These are phyloP conservation scores for Merodon equestris DNA, from an alignment of 2,888 invertebrate species.

Conservation along the genomic window DNA sequence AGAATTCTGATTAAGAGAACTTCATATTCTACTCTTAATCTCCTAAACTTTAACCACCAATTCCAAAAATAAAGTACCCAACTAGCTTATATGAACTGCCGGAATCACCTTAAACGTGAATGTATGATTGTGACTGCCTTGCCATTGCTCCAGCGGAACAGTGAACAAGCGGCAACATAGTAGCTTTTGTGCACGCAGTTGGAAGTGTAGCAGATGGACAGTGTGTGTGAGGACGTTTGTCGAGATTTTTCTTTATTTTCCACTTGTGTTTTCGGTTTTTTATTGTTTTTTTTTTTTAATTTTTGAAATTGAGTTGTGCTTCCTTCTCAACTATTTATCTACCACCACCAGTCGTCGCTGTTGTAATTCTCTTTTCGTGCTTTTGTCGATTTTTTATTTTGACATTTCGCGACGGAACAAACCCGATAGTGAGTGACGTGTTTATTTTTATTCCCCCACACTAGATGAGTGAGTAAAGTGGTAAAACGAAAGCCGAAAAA, in stretches of 20 bases:
- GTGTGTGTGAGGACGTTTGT: constrained; percentile 3
- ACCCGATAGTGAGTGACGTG: constrained; percentile 18
- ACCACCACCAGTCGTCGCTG: not conserved
- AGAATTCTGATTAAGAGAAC: too few species aligned
- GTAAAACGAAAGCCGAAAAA: not conserved
- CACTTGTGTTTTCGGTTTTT: not conserved
- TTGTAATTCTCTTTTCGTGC: too few species aligned
- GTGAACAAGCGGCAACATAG: not conserved
- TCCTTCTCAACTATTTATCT: too few species aligned
- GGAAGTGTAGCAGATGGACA: constrained; percentile 13
- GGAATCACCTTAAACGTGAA: too few species aligned
- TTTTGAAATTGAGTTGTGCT: too few species aligned
- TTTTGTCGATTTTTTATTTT: not conserved
- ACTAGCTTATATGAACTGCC: too few species aligned
- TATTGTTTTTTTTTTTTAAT: not conserved
- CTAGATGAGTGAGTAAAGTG: not conserved
- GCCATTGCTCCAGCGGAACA: not conserved
- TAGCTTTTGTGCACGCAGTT: not conserved
- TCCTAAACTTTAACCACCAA: too few species aligned
- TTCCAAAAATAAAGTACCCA: too few species aligned
- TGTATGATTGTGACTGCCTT: too few species aligned
- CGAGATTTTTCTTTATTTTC: not conserved
- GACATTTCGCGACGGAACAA: constrained; percentile 7
- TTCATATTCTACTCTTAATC: too few species aligned
- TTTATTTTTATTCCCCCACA: constrained; percentile 11